Base-by-base conservation (phyloP, 2,797 vertebrate species). In the Chrosomus eos region DNA sequence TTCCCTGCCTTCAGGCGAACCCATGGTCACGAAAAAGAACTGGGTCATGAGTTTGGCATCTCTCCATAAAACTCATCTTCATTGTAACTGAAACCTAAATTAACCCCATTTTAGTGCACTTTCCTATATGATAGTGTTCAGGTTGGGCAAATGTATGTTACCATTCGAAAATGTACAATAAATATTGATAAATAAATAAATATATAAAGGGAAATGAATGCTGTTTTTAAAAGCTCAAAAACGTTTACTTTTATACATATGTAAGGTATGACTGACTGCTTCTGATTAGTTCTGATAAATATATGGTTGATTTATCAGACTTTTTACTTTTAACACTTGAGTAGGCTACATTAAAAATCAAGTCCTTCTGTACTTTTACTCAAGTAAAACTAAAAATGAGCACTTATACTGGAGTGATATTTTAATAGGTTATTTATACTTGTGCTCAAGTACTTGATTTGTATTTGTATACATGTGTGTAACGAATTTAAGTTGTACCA, bases 21-120 rank as follows among this genome's bases (percentile, higher is more conserved):
- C 55, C 10, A 62, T 71, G 76, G 67, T 60, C 75, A n/a, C 14
- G 19, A 45, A 67, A 5, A 45, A 71, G 67, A 89, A 86, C 77
- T 85, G 55, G 89, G 89, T 86, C 89, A 88, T 45, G 60, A 51
- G 71, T 66, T 68, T 85, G 76, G 75, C 48, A 80, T 38, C 43
- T 72, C 60, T 85, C 72, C 67, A 82, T 73, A 55, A 71, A 75
- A 71, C 64, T 66, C 43, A 67, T 51, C 48, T 51, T 72, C 62
- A 62, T 40, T 77, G 18, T 26, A 33, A 80, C 16, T 82, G 81
- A 66, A 85, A 88, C 78, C 81, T 36, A 81, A 79, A 79, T 60
- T 7, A 86, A 31, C 31, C 58, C 13, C 10, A 31, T 81, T 48
- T 33, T 51, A 79, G 40, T 31, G 7, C 2, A 51, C 40, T 74